Conservation (phyloP, 2,797 vertebrate species). For the Pampus argenteus region DNA sequence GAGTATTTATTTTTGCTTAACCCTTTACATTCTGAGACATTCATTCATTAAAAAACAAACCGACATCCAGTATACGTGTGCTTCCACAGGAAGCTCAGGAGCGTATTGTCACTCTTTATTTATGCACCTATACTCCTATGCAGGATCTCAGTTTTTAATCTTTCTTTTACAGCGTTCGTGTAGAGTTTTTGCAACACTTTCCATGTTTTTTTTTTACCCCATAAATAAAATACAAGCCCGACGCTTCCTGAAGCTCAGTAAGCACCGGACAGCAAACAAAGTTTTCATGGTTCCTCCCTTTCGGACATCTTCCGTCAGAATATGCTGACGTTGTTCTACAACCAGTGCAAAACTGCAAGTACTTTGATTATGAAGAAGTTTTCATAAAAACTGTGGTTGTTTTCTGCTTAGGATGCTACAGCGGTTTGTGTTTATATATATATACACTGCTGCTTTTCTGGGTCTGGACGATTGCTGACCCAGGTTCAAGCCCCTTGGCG, state of each 20-base stretch:
- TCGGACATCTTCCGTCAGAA: constrained; percentile 40
- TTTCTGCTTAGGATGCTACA: constrained; percentile 17
- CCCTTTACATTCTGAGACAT: background rate
- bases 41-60: background rate
- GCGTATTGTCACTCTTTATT: background rate
- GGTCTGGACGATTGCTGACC: background rate
- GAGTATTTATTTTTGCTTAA: background rate
- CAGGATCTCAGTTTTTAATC: background rate
- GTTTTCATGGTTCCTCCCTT: constrained; percentile 46
- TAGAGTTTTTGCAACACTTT: constrained; percentile 23
- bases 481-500: background rate
- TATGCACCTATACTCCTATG: background rate
- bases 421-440: background rate
- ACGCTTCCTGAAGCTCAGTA: constrained; percentile 49
- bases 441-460: constrained; percentile 14
- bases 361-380: constrained; percentile 13
- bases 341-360: constrained; percentile 27
- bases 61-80: background rate
- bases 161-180: constrained; percentile 14
- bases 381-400: constrained; percentile 34
- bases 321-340: constrained; percentile 69
- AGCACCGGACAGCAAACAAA: constrained; percentile 43
- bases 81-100: background rate
- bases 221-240: constrained; percentile 72
- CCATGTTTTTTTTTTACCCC: constrained; percentile 60